phyloP scores from a whole-genome alignment of 2,113 vertebrate species.

The Hippocampus guttulatus region DNA sequence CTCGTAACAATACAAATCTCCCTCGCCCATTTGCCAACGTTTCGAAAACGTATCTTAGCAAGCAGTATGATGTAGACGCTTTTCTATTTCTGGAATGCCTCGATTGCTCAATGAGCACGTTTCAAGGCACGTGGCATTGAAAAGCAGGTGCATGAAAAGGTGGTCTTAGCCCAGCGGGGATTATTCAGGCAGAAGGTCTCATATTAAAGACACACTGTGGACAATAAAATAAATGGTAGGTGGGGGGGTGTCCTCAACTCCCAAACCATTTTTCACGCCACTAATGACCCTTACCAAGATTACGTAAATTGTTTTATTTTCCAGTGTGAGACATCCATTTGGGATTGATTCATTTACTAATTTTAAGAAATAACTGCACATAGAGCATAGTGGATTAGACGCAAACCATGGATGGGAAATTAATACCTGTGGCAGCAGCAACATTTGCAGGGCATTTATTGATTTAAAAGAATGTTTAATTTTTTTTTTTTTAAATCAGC shows the following conservation, averaged over 20 bases:
- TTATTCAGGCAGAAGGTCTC: not conserved
- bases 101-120: not conserved
- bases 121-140: not conserved
- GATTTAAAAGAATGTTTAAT: no score
- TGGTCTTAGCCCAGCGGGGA: not conserved
- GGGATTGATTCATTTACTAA: no score
- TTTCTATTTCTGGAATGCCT: not conserved
- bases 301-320: no score
- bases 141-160: not conserved
- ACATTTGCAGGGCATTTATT: not conserved
- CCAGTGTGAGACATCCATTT: no score
- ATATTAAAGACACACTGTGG: not conserved
- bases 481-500: not conserved
- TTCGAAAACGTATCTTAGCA: not conserved
- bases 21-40: conserved; percentile 1
- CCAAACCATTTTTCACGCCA: no score
- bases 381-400: not conserved
- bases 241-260: no score
- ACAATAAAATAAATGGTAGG: not conserved
- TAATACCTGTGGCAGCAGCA: not conserved
- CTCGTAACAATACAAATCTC: not conserved
- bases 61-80: not conserved
- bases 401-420: not conserved
- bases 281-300: no score
- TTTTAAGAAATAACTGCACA: not conserved